A percentile compares a stretch with the other conserved stretches of the same genome.
phyloP scores from a whole-genome alignment of 1,140 invertebrate species.

The Pseudobourletiella spinata region DNA sequence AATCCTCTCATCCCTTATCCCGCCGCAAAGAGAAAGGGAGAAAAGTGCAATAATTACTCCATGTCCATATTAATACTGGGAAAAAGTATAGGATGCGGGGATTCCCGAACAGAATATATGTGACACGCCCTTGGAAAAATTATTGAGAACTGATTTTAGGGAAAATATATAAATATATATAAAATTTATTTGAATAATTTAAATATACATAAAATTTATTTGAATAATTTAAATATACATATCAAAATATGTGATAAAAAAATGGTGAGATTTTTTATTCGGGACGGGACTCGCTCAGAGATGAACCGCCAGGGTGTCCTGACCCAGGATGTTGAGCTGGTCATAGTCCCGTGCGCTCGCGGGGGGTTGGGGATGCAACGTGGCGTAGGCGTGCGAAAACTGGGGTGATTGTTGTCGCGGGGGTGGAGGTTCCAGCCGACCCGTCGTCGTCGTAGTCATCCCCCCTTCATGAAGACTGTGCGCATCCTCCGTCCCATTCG shows the following conservation, averaged over 20 bases:
- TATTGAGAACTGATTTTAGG: not conserved
- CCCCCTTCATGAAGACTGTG: constrained; percentile 13
- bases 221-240: no score
- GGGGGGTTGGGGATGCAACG: constrained; percentile 28
- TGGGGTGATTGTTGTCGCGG: constrained; percentile 25
- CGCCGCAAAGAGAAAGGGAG: no score
- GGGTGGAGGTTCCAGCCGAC: not conserved
- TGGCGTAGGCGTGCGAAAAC: constrained; percentile 34
- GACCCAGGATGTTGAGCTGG: constrained; percentile 24
- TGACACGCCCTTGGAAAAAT: no score
- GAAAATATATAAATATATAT: not conserved
- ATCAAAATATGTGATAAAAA: no score
- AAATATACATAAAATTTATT: not conserved
- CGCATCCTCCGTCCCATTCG: constrained; percentile 30
- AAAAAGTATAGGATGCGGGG: no score
- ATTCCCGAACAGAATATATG: no score
- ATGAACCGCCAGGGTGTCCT: constrained; percentile 38
- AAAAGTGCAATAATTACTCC: no score
- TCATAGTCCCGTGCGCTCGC: constrained; percentile 32
- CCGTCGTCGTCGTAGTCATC: not conserved
- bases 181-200: not conserved
- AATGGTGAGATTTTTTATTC: no score
- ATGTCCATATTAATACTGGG: no score
- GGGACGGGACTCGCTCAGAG: no score
- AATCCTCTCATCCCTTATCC: no score